These are phyloP conservation scores for Mesocentrotus franciscanus DNA, from an alignment of 53 echinoderm and acorn worm species.

Conservation along the genomic window DNA sequence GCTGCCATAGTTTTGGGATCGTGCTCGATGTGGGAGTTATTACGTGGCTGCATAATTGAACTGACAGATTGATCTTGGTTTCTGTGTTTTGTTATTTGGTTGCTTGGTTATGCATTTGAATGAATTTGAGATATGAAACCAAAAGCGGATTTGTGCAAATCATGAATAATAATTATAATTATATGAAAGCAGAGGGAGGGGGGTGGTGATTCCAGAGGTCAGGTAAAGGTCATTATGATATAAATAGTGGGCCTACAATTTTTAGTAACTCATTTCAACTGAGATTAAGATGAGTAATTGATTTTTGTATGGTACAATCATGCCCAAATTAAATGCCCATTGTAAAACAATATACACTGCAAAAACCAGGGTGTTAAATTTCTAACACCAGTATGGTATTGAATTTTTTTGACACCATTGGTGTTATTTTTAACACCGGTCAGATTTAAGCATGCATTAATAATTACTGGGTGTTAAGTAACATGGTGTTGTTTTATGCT, in stretches of 20 bases:
- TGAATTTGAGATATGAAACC: not conserved
- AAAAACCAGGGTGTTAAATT: too few relatives aligned
- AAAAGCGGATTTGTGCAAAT: not conserved
- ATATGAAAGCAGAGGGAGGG: not conserved
- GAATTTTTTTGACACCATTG: too few relatives aligned
- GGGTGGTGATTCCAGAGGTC: not conserved
- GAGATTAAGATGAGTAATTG: too few relatives aligned
- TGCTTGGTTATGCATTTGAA: not conserved
- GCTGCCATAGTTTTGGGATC: not conserved
- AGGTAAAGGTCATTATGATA: not conserved
- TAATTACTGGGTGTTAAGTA: too few relatives aligned
- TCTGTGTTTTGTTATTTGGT: not conserved
- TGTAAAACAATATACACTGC: too few relatives aligned
- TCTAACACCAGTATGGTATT: too few relatives aligned
- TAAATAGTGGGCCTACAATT: not conserved
- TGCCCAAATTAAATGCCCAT: too few relatives aligned
- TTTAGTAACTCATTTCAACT: not conserved
- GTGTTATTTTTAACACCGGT: too few relatives aligned
- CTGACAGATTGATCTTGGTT: not conserved
- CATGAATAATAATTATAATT: not conserved
- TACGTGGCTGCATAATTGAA: not conserved
- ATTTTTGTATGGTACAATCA: too few relatives aligned
- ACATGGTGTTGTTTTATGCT: too few relatives aligned
- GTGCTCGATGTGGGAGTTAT: not conserved
- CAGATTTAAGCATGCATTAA: too few relatives aligned